Conservation (phyloP, 2,797 vertebrate species). For the Coccyzus lansbergi region DNA sequence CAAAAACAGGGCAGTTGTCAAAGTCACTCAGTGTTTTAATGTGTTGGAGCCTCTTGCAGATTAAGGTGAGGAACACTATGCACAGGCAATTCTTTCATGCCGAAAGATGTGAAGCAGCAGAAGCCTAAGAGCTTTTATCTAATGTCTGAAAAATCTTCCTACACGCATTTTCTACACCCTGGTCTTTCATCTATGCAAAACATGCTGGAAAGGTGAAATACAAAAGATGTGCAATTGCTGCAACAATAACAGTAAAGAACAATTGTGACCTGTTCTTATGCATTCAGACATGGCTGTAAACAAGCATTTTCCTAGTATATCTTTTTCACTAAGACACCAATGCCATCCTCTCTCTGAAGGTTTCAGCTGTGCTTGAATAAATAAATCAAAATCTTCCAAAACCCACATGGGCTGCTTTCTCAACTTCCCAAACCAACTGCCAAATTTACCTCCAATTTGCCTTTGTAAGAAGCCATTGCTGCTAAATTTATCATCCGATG, state of each 20-base stretch:
- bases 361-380: background rate
- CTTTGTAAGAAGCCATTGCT: background rate
- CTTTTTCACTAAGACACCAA: background rate
- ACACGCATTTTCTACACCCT: background rate
- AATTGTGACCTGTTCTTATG: background rate
- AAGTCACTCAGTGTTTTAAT: background rate
- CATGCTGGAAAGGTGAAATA: background rate
- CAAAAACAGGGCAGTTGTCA: background rate
- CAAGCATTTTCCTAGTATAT: background rate
- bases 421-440: background rate
- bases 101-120: background rate
- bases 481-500: background rate
- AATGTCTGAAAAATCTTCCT: background rate
- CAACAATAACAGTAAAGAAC: background rate
- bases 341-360: background rate
- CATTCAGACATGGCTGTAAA: background rate
- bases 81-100: background rate
- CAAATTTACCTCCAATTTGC: background rate
- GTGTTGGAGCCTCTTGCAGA: background rate
- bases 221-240: background rate
- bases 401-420: background rate
- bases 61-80: background rate
- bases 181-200: background rate
- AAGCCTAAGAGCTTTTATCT: background rate
- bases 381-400: background rate